A percentile compares a stretch with the other conserved stretches of the same genome.
phyloP scores from a whole-genome alignment of 1,140 invertebrate genomes.

The Drosophila nikananu region DNA sequence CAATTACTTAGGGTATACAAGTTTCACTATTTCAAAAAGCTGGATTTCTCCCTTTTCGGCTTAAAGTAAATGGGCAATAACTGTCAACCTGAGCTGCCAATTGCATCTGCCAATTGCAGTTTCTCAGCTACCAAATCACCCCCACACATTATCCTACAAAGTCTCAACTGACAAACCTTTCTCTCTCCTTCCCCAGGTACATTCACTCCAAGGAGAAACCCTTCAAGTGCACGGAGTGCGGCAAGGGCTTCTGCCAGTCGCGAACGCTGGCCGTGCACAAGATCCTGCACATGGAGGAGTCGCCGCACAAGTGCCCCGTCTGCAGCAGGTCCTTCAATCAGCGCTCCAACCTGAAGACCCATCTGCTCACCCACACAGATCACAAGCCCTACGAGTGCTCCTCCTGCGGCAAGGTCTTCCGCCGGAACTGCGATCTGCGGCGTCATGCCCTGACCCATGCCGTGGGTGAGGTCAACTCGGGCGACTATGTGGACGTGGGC shows the following conservation, averaged over 20 bases:
- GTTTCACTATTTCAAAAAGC: conserved; percentile 5
- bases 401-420: conserved; percentile 94
- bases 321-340: conserved; percentile 96
- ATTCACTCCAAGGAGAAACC: conserved; percentile 99
- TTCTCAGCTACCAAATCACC: background rate
- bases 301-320: conserved; percentile 96
- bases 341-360: conserved; percentile 96
- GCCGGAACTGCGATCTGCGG: conserved; percentile 93
- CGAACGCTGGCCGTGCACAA: conserved; percentile 97
- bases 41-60: conserved; percentile 21
- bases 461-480: conserved; percentile 91
- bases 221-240: conserved; percentile 97
- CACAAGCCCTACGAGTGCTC: conserved; percentile 97
- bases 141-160: conserved; percentile 38
- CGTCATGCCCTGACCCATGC: conserved; percentile 94
- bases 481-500: conserved; percentile 88
- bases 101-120: conserved; percentile 28
- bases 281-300: conserved; percentile 96
- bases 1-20: conserved; percentile 3
- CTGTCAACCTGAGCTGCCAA: conserved; percentile 69
- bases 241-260: conserved; percentile 98
- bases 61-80: conserved; percentile 49
- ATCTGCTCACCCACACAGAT: conserved; percentile 97
- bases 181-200: conserved; percentile 89
- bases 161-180: conserved; percentile 65